Evolutionary conservation across 2,113 vertebrate genomes (phyloP).

Genomic region (Gnathonemus longibarbis): DNA sequence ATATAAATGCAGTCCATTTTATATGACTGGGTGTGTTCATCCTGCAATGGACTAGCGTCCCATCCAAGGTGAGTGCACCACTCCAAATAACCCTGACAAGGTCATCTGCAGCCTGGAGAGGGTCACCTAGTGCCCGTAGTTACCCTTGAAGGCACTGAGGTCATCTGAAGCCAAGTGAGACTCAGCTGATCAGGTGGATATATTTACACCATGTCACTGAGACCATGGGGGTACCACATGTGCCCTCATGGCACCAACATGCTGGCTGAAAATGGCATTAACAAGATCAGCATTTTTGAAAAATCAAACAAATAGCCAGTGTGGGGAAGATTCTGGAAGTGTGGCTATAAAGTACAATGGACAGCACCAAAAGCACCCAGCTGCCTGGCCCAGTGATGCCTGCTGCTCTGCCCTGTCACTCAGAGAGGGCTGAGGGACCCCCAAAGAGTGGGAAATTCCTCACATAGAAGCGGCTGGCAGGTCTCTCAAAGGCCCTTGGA

Average conservation of each 20-base stretch:
- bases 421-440: not conserved
- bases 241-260: not conserved
- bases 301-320: not conserved
- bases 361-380: not conserved
- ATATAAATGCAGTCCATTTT: no score
- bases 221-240: not conserved
- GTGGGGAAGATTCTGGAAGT: not conserved
- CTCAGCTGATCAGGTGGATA: constrained; percentile 17
- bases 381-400: not conserved
- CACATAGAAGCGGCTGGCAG: not conserved
- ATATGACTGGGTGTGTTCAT: not conserved
- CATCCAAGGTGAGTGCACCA: not conserved
- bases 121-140: not conserved
- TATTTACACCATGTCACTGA: not conserved
- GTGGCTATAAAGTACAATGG: not conserved
- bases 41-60: not conserved
- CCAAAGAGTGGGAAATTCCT: not conserved
- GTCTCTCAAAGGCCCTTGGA: not conserved
- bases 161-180: constrained; percentile 35
- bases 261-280: not conserved
- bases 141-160: constrained; percentile 11
- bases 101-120: not conserved
- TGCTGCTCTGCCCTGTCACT: not conserved
- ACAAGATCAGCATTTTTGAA: not conserved
- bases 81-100: not conserved